Conservation (phyloP, 2,797 vertebrate genomes). For the Pantherophis alleghaniensis region DNA sequence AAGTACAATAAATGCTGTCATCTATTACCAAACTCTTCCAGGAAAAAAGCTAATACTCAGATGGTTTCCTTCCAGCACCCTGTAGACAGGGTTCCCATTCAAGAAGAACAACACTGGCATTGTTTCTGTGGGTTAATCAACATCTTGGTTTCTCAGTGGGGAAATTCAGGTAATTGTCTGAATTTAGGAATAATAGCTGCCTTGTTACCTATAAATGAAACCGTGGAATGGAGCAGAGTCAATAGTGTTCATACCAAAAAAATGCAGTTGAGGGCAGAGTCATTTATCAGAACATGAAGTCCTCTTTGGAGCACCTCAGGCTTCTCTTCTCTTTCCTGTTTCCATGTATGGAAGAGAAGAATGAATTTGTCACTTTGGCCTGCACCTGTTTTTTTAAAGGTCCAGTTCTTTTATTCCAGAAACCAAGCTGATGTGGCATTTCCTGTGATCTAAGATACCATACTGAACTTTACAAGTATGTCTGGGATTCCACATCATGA, state of each 20-base stretch:
- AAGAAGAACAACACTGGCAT: constrained; percentile 12
- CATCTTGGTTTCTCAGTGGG: background rate
- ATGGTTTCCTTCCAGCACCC: background rate
- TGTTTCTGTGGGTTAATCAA: constrained; percentile 34
- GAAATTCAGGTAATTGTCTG: background rate
- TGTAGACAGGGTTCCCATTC: constrained; percentile 1
- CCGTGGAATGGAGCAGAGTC: background rate
- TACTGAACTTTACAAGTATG: background rate
- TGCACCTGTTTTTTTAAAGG: background rate
- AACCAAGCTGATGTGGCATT: background rate
- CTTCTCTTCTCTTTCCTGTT: background rate
- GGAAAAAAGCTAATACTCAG: background rate
- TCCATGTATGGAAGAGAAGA: background rate
- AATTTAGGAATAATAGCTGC: constrained; percentile 20
- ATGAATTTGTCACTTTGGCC: background rate
- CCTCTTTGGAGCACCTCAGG: background rate
- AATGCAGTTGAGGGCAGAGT: background rate
- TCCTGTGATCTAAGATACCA: background rate
- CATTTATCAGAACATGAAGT: background rate
- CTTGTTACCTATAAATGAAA: constrained; percentile 12
- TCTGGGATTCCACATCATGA: background rate
- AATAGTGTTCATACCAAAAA: background rate
- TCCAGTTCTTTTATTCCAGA: background rate
- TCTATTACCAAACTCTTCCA: constrained; percentile 29
- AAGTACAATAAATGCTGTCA: constrained; percentile 24